Percentiles rank a stretch among this genome's conserved stretches.
Evolutionary conservation across 2,888 invertebrate species (phyloP).

Genomic region (Lypha dubia): DNA sequence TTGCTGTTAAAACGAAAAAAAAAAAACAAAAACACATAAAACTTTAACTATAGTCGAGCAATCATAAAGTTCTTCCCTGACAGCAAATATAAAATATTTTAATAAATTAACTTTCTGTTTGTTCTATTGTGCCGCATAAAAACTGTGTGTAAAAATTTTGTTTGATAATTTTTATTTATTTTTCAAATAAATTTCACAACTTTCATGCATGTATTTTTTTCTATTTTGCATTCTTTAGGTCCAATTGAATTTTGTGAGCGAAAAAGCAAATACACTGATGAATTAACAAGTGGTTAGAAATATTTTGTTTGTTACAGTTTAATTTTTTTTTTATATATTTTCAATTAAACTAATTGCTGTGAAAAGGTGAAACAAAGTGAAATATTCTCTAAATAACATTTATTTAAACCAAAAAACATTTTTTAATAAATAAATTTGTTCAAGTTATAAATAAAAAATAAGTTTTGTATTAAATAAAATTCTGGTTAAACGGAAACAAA

Average conservation of each 20-base stretch:
- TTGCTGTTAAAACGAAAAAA: background rate
- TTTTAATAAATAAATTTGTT: background rate
- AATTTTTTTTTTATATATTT: conserved; percentile 21
- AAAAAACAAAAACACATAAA: background rate
- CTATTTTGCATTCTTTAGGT: background rate
- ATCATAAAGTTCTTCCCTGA: conserved; percentile 8
- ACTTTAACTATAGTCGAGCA: background rate
- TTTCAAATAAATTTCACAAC: conserved; percentile 55
- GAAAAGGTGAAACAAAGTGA: conserved; percentile 1
- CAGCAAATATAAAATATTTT: conserved; percentile 35
- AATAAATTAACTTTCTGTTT: conserved; percentile 18
- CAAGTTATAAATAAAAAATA: background rate
- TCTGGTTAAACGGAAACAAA: background rate
- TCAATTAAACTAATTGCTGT: conserved; percentile 61
- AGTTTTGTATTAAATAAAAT: background rate
- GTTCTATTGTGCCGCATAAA: conserved; percentile 6
- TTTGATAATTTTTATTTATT: conserved; percentile 57
- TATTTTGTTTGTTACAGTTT: conserved; percentile 1
- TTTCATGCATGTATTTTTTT: conserved; percentile 6
- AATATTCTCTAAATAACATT: background rate
- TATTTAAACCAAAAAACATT: background rate
- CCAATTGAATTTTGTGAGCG: conserved; percentile 25
- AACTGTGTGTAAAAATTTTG: conserved; percentile 13
- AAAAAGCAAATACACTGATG: conserved; percentile 22
- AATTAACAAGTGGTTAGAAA: conserved; percentile 56